These are phyloP conservation scores for Leptinotarsa lineolata DNA, from an alignment of 1,140 invertebrate species.

Conservation along the genomic window DNA sequence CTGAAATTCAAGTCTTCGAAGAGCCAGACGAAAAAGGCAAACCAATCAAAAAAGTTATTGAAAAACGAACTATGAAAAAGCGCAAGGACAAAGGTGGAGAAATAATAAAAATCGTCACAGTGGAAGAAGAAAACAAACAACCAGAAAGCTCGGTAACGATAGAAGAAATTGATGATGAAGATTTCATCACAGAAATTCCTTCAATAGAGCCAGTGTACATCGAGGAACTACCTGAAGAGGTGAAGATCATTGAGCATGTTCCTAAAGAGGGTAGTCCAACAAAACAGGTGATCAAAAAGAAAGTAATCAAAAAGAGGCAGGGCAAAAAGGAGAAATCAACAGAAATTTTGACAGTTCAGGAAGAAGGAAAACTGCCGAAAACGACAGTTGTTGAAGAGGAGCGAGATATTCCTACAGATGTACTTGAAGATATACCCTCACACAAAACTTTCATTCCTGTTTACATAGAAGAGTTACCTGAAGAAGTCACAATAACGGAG, in stretches of 20 bases:
- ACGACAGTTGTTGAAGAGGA: constrained; percentile 47
- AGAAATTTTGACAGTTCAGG: constrained; percentile 52
- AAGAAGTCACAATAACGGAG: constrained; percentile 51
- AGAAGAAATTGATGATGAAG: constrained; percentile 48
- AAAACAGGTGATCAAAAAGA: constrained; percentile 54
- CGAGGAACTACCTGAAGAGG: constrained; percentile 51
- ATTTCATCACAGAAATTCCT: constrained; percentile 48
- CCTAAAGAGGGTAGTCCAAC: constrained; percentile 50
- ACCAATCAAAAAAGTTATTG: constrained; percentile 56
- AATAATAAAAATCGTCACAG: constrained; percentile 57
- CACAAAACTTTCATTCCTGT: constrained; percentile 31
- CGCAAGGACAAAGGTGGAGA: constrained; percentile 51
- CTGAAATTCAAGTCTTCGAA: constrained; percentile 48
- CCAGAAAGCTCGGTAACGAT: constrained; percentile 51
- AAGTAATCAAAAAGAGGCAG: constrained; percentile 47
- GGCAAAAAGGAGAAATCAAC: constrained; percentile 52
- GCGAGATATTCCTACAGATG: constrained; percentile 49
- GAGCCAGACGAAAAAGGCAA: constrained; percentile 47
- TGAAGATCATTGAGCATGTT: constrained; percentile 49
- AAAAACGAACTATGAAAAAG: constrained; percentile 51
- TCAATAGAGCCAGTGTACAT: constrained; percentile 32
- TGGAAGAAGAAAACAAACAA: constrained; percentile 57
- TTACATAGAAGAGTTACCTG: constrained; percentile 51
- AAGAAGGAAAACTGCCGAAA: constrained; percentile 54
- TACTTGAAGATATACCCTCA: constrained; percentile 48